Base-by-base conservation (phyloP, 2,113 vertebrate species). In the Apodemus sylvaticus region DNA sequence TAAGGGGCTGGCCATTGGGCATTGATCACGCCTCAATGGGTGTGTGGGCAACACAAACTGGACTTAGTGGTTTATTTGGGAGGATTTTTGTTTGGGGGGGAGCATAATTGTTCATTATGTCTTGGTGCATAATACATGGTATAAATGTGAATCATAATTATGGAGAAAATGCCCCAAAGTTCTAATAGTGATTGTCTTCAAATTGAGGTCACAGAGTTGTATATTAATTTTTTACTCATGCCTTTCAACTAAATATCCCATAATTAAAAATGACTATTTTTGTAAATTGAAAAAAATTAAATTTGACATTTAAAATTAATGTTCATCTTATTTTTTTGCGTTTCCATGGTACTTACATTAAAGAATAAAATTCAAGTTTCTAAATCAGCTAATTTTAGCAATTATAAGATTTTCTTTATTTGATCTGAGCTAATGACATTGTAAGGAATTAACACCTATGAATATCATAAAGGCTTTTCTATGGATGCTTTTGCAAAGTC, bases 401-500 rank as follows among this genome's bases (percentile, higher is more conserved):
- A 88, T 93, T 91, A 66, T 1, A 82, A 22, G 16, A 89, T 78
- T 94, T 92, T 88, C 0, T 3, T 89, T 88, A 66, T 29, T 77
- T 39, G 53, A 90, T 87, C 68, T 42, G 13, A 94, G 13, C 85
- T 64, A 58, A 58, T 66, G 36, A 79, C 48, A 58, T 85, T 96
- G 76, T 95, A 92, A 96, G 93, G 36, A 91, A 68, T 78, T 60
- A 87, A 95, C 76, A 90, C 48, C 68, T 93, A 26, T 89, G 45
- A 96, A 77, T 91, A 83, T 11, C 93, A 36, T 93, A 89, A 91
- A 97, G 93, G 29, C 92, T 55, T 93, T 95, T 86, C 95, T 93
- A 90, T 74, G 88, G 92, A 90, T 7, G 68, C 93, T 95, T 93
- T 60, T 71, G 81, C 73, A 76, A 95, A 95, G 74, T 70, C 82